Base-by-base conservation (phyloP, 2,113 vertebrate species). In the Nerophis lumbriciformis region DNA sequence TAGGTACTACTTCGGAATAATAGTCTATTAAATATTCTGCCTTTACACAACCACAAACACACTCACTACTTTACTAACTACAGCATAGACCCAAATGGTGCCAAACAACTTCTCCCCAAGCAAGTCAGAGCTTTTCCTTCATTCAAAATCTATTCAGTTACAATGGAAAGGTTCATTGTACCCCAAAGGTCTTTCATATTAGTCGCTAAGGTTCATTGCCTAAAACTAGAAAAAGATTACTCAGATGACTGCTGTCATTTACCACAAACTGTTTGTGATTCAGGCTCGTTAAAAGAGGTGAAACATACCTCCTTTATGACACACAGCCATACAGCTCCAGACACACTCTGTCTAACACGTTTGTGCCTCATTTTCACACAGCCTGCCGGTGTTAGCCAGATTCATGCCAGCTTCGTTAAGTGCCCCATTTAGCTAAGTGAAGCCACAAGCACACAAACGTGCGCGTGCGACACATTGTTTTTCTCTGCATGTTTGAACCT, bases 371-470 rank as follows among this genome's bases (percentile, higher is more conserved):
- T 53, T 57, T 53, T 39, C 5, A 50, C 57, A 61, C 10, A 13
- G n/a, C 36, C 39, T 4, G 11, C 45, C 44, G 21, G 56, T 64
- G 56, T 37, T 16, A 19, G 15, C 54, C 59, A 63, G 49, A 58
- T 49, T 57, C 68, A 35, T 67, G 72, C 66, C 67, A 76, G 52
- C 16, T 56, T 71, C 76, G 85, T 89, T 86, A 86, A 69, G 63
- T 73, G 78, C 59, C 48, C 53, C 63, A 80, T 88, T 85, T 82
- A 79, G 53, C 63, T 51, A 54, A 65, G 53, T 39, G 21, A 51
- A 81, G 44, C 38, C 63, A 39, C 54, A 50, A 59, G 48, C 56
- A 62, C 59, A 50, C 44, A 28, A 28, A 3, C 1, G 21, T 28
- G 21, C 21, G 21, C 21, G 21, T 28, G 21, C 21, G 21, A 28